Percentiles rank a stretch among this genome's conserved stretches.
These are phyloP conservation scores for Myoxocephalus aenaeus DNA, from an alignment of 2,797 vertebrate genomes.

Conservation along the genomic window DNA sequence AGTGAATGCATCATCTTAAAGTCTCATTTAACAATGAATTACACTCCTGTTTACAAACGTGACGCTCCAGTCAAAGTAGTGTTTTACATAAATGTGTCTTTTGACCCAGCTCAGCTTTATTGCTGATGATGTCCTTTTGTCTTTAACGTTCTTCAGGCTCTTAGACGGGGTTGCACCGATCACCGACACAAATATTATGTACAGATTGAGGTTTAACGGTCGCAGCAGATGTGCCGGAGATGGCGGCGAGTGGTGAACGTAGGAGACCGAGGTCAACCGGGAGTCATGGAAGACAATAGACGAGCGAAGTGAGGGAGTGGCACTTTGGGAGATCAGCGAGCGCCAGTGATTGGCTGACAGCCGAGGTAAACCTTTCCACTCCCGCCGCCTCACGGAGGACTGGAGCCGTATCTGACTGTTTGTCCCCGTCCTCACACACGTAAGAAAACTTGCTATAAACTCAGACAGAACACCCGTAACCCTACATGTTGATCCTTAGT, in stretches of 20 bases:
- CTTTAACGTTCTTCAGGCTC: constrained; percentile 17
- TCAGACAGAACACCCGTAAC: not conserved
- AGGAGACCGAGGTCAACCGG: not conserved
- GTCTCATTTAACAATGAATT: not conserved
- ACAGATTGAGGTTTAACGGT: constrained; percentile 32
- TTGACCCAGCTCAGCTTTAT: not conserved
- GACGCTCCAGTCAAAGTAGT: not conserved
- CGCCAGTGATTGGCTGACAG: constrained; percentile 14
- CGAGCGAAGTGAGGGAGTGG: not conserved
- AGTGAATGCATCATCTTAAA: not conserved
- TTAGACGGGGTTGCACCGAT: not conserved
- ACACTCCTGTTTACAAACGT: not conserved
- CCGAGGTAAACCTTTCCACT: constrained; percentile 23
- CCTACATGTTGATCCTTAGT: not conserved
- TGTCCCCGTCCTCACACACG: not conserved
- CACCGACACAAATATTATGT: constrained; percentile 18
- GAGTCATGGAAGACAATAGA: constrained; percentile 15
- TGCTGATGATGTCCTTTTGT: not conserved
- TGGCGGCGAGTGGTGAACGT: not conserved
- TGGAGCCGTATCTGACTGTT: not conserved
- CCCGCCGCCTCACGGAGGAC: too few species aligned
- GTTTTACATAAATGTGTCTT: not conserved
- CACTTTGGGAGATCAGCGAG: constrained; percentile 1
- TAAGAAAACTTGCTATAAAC: not conserved
- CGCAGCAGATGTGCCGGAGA: not conserved